Evolutionary conservation across 2,797 vertebrate species (phyloP).

Genomic region (Sebastolobus altivelis): DNA sequence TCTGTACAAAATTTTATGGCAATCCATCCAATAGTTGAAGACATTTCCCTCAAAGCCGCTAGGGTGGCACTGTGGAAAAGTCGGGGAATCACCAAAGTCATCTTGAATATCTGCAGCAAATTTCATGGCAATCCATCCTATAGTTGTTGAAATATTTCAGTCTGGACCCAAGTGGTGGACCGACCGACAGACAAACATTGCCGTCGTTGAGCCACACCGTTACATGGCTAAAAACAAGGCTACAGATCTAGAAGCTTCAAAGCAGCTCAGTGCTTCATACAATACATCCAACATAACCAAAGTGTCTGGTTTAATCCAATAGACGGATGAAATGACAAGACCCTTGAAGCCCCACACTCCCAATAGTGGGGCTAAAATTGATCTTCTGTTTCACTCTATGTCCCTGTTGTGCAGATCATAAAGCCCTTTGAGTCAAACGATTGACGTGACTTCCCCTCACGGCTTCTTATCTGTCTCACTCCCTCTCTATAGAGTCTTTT

Average conservation of each 20-base stretch:
- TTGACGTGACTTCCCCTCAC: neutral
- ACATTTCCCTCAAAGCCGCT: neutral
- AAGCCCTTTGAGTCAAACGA: neutral
- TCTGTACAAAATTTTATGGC: neutral
- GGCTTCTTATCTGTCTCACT: neutral
- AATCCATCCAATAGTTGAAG: neutral
- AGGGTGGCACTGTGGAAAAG: neutral
- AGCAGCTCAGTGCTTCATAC: neutral
- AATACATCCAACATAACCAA: neutral
- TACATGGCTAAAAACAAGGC: neutral
- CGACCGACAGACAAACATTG: neutral
- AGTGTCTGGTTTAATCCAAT: neutral
- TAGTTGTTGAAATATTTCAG: neutral
- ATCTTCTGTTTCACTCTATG: neutral
- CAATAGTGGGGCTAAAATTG: neutral
- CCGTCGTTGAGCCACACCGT: neutral
- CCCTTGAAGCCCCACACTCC: neutral
- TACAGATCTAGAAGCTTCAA: neutral
- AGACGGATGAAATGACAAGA: neutral
- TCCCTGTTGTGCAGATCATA: neutral
- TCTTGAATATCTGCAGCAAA: neutral
- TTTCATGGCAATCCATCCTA: neutral
- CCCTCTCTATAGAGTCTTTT: constrained; percentile 80
- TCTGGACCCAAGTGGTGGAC: neutral
- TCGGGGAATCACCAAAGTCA: neutral